phyloP scores from a whole-genome alignment of 1,140 invertebrate genomes.

The Drosophila neocordata region DNA sequence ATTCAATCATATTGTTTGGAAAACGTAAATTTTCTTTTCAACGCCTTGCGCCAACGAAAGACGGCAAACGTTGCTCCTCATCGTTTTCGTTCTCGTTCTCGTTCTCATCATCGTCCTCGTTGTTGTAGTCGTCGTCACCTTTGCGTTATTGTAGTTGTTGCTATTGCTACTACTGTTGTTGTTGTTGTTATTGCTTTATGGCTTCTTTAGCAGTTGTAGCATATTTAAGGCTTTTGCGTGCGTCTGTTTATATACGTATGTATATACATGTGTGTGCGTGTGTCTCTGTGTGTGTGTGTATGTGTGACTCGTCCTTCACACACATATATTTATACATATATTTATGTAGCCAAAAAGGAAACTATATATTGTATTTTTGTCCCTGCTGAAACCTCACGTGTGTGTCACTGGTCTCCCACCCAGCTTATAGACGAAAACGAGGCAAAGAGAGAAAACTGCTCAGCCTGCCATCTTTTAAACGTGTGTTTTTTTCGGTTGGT shows the following conservation, averaged over 20 bases:
- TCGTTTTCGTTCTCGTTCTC: not conserved
- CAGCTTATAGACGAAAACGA: slow-evolving; percentile 2
- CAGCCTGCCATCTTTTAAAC: slow-evolving; percentile 20
- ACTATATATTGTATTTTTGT: slow-evolving; percentile 15
- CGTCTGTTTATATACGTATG: slow-evolving; percentile 25
- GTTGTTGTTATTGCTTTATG: slow-evolving; percentile 63
- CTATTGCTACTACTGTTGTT: slow-evolving; percentile 17
- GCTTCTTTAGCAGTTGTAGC: slow-evolving; percentile 72
- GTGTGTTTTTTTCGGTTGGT: slow-evolving; percentile 4
- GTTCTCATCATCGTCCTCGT: not conserved
- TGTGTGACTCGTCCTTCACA: slow-evolving; percentile 46
- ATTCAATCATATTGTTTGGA: not conserved
- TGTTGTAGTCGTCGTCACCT: slow-evolving; percentile 3
- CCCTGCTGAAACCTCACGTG: slow-evolving; percentile 17
- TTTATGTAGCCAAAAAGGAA: not conserved
- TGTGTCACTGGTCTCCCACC: slow-evolving; percentile 9
- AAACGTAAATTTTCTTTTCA: not conserved
- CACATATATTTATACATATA: slow-evolving; percentile 16
- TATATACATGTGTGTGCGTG: not conserved
- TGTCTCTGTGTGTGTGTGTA: slow-evolving; percentile 13
- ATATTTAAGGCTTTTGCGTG: slow-evolving; percentile 69
- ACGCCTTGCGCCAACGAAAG: not conserved
- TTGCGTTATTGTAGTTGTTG: not conserved
- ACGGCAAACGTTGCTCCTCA: not conserved
- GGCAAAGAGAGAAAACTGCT: slow-evolving; percentile 10